These are phyloP conservation scores for Cyphomyrmex costatus DNA, from an alignment of 1,140 invertebrate species.

Conservation along the genomic window DNA sequence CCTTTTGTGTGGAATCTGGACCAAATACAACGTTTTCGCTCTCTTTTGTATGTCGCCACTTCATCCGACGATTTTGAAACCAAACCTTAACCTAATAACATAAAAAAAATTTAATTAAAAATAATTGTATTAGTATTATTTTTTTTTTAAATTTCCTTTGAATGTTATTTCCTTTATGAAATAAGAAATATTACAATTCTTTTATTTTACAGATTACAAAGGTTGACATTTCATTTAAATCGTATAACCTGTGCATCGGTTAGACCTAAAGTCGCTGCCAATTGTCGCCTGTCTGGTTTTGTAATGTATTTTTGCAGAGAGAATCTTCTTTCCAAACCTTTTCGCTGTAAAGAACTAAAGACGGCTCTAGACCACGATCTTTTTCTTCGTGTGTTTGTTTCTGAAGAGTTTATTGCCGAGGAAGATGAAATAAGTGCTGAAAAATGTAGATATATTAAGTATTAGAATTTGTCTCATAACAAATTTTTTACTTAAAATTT, in stretches of 20 bases:
- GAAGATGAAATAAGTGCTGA: constrained; percentile 68
- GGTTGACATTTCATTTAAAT: not conserved
- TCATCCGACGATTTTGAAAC: constrained; percentile 98
- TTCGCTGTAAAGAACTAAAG: constrained; percentile 96
- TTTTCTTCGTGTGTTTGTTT: constrained; percentile 90
- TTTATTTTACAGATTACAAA: not conserved
- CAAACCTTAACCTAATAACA: constrained; percentile 94
- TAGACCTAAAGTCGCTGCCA: constrained; percentile 95
- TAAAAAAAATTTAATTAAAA: not conserved
- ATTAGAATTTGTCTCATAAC: constrained; percentile 3
- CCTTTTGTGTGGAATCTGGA: constrained; percentile 69
- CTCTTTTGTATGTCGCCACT: constrained; percentile 95
- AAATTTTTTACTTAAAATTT: constrained; percentile 15
- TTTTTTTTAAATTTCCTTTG: not conserved
- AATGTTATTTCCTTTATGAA: constrained; percentile 25
- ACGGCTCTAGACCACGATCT: constrained; percentile 97
- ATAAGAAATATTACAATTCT: constrained; percentile 13
- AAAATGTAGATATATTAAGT: not conserved
- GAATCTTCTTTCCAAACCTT: constrained; percentile 96
- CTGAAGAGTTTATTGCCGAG: constrained; percentile 41
- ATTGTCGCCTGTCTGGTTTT: constrained; percentile 95
- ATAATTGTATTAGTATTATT: constrained; percentile 13
- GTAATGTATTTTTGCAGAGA: constrained; percentile 98
- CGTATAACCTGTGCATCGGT: constrained; percentile 93
- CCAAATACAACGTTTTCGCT: constrained; percentile 82